Conservation (phyloP, 2,888 invertebrate species). For the Myathropa florea region DNA sequence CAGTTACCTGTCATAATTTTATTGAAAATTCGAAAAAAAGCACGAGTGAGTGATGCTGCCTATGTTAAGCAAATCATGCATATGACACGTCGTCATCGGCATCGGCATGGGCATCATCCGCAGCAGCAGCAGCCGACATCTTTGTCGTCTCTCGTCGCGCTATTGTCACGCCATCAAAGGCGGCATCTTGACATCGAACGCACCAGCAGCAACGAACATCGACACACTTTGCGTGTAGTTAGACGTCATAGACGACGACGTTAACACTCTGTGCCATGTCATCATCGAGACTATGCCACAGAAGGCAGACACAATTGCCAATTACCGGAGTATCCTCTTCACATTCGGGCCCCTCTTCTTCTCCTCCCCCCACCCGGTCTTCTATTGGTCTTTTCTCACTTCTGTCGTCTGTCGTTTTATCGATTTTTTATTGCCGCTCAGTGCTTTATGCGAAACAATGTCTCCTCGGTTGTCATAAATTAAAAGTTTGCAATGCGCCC, state of each 20-base stretch:
- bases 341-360: background rate
- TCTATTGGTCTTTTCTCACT: background rate
- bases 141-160: conserved; percentile 13
- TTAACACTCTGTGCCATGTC: conserved; percentile 20
- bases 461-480: conserved; percentile 35
- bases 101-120: conserved; percentile 9
- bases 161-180: conserved; percentile 66
- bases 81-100: conserved; percentile 49
- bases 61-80: conserved; percentile 41
- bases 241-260: conserved; percentile 47
- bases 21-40: conserved; percentile 18
- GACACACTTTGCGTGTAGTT: conserved; percentile 24
- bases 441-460: conserved; percentile 48
- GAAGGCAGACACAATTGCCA: conserved; percentile 44
- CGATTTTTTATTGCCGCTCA: conserved; percentile 57
- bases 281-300: conserved; percentile 40
- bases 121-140: conserved; percentile 20
- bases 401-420: conserved; percentile 20
- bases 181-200: conserved; percentile 56
- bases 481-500: conserved; percentile 5
- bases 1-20: conserved; percentile 64
- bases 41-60: conserved; percentile 35
- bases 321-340: conserved; percentile 23
- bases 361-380: background rate
- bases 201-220: background rate